Evolutionary conservation across 2,797 vertebrate genomes (phyloP).

Genomic region (Squalus acanthias): DNA sequence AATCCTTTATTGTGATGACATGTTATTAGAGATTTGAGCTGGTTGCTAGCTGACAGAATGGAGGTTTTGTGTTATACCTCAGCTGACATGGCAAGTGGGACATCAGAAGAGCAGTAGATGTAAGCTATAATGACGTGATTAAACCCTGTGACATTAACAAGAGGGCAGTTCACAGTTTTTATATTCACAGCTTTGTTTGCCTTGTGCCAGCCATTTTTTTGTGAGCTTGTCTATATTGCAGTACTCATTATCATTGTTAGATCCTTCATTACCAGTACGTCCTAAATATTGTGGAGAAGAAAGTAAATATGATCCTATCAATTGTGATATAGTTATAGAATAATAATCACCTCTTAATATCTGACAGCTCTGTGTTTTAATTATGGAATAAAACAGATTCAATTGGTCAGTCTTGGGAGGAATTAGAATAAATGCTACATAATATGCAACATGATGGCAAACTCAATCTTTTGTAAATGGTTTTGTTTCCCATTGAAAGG

Average conservation of each 20-base stretch:
- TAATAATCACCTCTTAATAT: background rate
- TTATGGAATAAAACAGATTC: background rate
- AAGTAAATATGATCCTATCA: background rate
- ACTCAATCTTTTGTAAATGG: no score
- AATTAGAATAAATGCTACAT: background rate
- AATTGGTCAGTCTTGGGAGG: background rate
- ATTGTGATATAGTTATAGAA: background rate
- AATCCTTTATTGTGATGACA: slow-evolving; percentile 41
- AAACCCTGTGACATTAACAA: slow-evolving; percentile 39
- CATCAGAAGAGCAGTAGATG: slow-evolving; percentile 38
- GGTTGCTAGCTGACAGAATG: slow-evolving; percentile 41
- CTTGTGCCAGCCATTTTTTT: slow-evolving; percentile 21
- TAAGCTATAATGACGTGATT: slow-evolving; percentile 42
- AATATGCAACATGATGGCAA: background rate
- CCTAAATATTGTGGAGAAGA: background rate
- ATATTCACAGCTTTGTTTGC: slow-evolving; percentile 22
- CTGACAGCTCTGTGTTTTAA: background rate
- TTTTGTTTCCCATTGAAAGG: background rate
- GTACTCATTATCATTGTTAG: background rate
- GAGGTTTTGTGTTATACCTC: slow-evolving; percentile 40
- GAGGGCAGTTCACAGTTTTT: slow-evolving; percentile 22
- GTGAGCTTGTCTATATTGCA: background rate
- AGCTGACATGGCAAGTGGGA: slow-evolving; percentile 34
- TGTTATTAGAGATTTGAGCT: slow-evolving; percentile 42
- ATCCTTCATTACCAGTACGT: background rate